These are phyloP conservation scores for Laterallus jamaicensis DNA, from an alignment of 2,113 vertebrate species.

Conservation along the genomic window DNA sequence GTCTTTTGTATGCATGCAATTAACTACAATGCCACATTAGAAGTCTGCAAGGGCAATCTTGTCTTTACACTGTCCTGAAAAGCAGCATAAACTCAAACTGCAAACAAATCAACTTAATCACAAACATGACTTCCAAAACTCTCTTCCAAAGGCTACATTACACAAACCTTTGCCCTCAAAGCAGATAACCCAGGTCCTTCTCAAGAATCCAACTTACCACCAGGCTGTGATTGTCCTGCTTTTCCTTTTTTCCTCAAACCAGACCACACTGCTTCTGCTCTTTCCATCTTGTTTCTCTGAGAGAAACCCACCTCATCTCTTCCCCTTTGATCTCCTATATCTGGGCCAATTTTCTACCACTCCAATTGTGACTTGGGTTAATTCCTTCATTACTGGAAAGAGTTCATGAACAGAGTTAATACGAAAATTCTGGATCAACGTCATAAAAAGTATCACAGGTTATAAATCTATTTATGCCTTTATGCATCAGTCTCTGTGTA, in stretches of 20 bases:
- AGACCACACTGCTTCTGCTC: background rate
- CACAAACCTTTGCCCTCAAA: background rate
- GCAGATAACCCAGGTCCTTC: background rate
- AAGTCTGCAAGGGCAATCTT: background rate
- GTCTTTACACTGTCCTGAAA: background rate
- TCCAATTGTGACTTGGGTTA: background rate
- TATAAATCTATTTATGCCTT: background rate
- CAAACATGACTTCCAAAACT: background rate
- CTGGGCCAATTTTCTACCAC: background rate
- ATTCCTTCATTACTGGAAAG: background rate
- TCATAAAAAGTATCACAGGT: background rate
- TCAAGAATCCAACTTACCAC: background rate
- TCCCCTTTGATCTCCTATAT: background rate
- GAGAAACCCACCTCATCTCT: background rate
- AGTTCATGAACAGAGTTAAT: background rate
- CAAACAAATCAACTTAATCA: background rate
- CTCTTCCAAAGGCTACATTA: background rate
- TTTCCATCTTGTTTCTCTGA: background rate
- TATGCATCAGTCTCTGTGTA: background rate
- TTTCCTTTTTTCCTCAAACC: background rate
- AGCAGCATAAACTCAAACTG: background rate
- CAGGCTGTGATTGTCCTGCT: background rate
- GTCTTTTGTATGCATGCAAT: rapidly evolving
- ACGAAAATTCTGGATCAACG: background rate
- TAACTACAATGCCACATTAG: background rate